Evolutionary conservation across 2,113 vertebrate genomes (phyloP).

Genomic region (Capreolus pygargus): DNA sequence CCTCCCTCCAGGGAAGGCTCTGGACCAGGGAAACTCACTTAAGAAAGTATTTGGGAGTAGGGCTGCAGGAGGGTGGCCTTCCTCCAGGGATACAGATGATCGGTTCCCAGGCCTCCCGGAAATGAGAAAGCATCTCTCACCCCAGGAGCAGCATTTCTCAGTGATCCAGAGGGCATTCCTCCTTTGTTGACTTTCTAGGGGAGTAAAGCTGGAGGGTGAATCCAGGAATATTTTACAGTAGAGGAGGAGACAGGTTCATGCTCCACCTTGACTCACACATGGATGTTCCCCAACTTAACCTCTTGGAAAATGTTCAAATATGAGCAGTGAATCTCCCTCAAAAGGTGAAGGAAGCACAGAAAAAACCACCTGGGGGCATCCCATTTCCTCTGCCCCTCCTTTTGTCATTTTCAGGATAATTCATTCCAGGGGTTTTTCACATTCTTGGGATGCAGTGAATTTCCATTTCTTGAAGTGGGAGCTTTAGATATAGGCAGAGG

Average conservation of each 20-base stretch:
- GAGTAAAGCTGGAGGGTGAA: neutral
- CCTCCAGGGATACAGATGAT: neutral
- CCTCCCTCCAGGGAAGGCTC: neutral
- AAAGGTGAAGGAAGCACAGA: neutral
- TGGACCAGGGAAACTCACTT: no score
- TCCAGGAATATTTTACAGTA: neutral
- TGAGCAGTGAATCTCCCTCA: neutral
- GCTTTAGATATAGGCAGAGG: neutral
- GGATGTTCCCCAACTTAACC: neutral
- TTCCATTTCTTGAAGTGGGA: neutral
- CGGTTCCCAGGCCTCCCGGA: no score
- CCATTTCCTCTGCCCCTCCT: neutral
- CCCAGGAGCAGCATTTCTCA: rapidly evolving
- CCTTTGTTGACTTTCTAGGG: neutral
- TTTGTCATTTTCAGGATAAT: neutral
- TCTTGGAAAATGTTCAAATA: neutral
- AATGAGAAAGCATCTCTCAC: neutral
- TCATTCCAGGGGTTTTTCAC: neutral
- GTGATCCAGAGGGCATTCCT: neutral
- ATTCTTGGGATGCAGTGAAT: neutral
- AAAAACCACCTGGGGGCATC: no score
- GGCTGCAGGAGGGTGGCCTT: neutral
- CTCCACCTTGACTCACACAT: neutral
- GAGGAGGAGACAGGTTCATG: no score
- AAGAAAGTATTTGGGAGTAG: neutral